Percentiles rank a stretch among this genome's conserved stretches.
phyloP scores from a whole-genome alignment of 2,113 vertebrate species.

The Antennarius striatus region DNA sequence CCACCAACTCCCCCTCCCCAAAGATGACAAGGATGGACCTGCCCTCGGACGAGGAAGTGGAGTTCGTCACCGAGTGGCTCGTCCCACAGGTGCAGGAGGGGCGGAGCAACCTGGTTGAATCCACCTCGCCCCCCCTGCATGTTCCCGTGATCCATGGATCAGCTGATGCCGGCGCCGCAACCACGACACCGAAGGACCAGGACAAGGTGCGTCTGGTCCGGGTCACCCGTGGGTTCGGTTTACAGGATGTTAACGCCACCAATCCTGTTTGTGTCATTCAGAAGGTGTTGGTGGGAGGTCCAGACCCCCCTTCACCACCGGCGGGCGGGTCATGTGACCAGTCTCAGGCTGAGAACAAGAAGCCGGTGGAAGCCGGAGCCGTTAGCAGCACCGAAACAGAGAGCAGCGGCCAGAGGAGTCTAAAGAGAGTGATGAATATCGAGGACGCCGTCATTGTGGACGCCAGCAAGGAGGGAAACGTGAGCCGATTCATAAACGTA shows the following conservation, averaged over 20 bases:
- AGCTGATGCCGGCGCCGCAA: constrained; percentile 32
- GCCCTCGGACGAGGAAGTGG: constrained; percentile 78
- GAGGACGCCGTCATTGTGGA: constrained; percentile 82
- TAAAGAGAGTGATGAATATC: constrained; percentile 17
- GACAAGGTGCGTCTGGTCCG: constrained; percentile 1
- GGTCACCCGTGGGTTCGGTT: no score
- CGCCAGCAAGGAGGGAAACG: constrained; percentile 92
- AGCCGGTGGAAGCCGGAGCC: neutral
- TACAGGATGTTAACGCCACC: neutral
- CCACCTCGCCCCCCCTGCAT: constrained; percentile 41
- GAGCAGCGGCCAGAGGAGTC: neutral
- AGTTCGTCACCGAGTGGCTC: constrained; percentile 81
- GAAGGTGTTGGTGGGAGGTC: constrained; percentile 4
- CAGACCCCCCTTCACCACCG: neutral
- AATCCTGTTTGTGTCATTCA: neutral
- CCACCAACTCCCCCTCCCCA: neutral
- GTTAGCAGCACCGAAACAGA: neutral
- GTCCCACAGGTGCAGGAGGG: constrained; percentile 54
- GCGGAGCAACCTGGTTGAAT: constrained; percentile 21
- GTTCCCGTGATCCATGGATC: constrained; percentile 73
- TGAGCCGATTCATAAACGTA: constrained; percentile 91
- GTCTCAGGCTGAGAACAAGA: neutral
- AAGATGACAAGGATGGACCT: constrained; percentile 60
- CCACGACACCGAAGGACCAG: neutral
- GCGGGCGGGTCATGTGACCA: constrained; percentile 22